Evolutionary conservation across 2,113 vertebrate genomes (phyloP), one percentile per base, ranked within the genome.

Genomic region (Erythrolamprus reginae): DNA sequence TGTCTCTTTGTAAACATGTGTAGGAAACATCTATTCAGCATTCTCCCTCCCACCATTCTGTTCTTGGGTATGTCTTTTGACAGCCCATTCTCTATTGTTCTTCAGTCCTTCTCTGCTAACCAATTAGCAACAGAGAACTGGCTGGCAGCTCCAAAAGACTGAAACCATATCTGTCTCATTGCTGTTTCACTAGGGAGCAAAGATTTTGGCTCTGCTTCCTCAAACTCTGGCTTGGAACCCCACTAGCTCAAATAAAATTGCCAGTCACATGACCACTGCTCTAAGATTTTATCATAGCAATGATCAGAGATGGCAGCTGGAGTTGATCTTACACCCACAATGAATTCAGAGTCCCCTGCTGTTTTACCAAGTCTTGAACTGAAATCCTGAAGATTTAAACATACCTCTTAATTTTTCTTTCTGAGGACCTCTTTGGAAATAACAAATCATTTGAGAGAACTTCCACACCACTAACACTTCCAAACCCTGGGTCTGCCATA

Each of bases 1-100:
- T 85, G 47, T 61, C 48, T 58, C 84, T 85, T 92, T 92, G 91
- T 92, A 92, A 92, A 92, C 91, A 92, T 89, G 84, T 87, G 88
- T 89, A 92, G 91, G 88, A 87, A 92, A 85, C 53, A 86, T 89
- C 91, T 82, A 89, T 82, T 88, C 77, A 82, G 82, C 89, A 90
- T 85, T 88, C 82, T 55, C 48, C 42, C 82, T 48, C 26, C 33
- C 52, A 83, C 90, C 86, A 87, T 90, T 85, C 83, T 90, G 58
- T 89, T 82, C 87, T 90, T 56, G n/a, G 87, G 86, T 51, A 38
- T 55, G 82, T 86, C 86, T 90, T 88, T 77, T 90, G 86, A 90
- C 58, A 89, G 86, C 86, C 86, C 82, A 58, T 86, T 90, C 86
- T 90, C 58, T 88, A 58, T 88, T 89, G 82, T 90, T 56, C 24